Evolutionary conservation across 2,113 vertebrate genomes (phyloP).

Genomic region (Nibea coibor): DNA sequence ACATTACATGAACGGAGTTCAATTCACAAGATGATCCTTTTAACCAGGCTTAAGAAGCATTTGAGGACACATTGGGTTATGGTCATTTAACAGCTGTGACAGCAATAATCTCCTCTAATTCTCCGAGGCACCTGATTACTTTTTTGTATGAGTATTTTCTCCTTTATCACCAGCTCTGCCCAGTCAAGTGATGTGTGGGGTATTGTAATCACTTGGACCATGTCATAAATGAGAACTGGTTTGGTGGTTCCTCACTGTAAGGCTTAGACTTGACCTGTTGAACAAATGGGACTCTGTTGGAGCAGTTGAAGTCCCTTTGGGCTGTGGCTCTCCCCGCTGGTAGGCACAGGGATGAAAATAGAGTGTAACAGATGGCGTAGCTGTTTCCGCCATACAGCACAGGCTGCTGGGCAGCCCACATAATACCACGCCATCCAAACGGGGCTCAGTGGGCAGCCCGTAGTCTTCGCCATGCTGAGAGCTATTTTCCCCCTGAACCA

Average conservation of each 20-base stretch:
- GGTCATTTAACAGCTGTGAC: conserved; percentile 64
- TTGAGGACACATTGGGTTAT: conserved; percentile 44
- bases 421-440: conserved; percentile 61
- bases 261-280: conserved; percentile 67
- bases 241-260: conserved; percentile 30
- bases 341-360: conserved; percentile 73
- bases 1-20: conserved; percentile 51
- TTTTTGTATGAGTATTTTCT: conserved; percentile 47
- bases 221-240: conserved; percentile 45
- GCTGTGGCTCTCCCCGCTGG: conserved; percentile 48
- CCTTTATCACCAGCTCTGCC: conserved; percentile 43
- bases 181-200: conserved; percentile 26
- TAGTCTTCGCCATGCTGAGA: conserved; percentile 64
- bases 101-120: conserved; percentile 64
- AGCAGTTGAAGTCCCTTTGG: conserved; percentile 48
- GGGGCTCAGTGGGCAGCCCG: conserved; percentile 57
- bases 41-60: conserved; percentile 56
- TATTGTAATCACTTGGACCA: conserved; percentile 45
- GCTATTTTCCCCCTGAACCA: conserved; percentile 45
- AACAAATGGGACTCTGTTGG: conserved; percentile 53
- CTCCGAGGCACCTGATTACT: conserved; percentile 44
- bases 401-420: conserved; percentile 66
- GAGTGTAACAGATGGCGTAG: conserved; percentile 77
- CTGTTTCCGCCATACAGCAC: conserved; percentile 65
- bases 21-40: conserved; percentile 60